Evolutionary conservation across 1,140 invertebrate genomes (phyloP).

Genomic region (Bombus difficillimus): DNA sequence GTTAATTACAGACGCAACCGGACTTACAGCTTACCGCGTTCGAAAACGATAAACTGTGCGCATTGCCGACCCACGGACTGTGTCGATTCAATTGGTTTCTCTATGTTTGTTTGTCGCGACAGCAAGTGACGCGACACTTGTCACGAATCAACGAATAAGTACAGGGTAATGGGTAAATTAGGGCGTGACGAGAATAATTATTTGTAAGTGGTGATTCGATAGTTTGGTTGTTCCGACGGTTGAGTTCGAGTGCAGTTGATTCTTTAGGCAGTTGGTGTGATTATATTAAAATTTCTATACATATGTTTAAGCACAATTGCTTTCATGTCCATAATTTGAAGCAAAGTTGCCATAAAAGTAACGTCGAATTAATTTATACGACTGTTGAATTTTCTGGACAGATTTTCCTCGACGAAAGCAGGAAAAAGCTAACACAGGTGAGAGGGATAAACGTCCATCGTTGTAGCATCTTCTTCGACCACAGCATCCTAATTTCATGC

Average conservation of each 20-base stretch:
- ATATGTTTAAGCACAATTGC: too few relatives aligned
- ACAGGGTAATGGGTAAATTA: background rate
- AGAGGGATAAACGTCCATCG: too few relatives aligned
- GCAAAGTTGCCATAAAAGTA: too few relatives aligned
- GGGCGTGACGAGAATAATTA: background rate
- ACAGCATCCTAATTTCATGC: too few relatives aligned
- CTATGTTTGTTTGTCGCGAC: background rate
- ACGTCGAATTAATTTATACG: too few relatives aligned
- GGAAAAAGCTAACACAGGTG: too few relatives aligned
- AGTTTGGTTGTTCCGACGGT: background rate
- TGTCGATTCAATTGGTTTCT: background rate
- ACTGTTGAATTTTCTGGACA: too few relatives aligned
- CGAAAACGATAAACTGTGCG: constrained; percentile 1
- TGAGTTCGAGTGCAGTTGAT: background rate
- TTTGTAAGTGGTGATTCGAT: background rate
- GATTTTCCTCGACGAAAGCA: too few relatives aligned
- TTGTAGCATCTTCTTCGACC: too few relatives aligned
- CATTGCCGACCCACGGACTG: background rate
- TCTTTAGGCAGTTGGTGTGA: too few relatives aligned
- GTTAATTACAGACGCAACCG: constrained; percentile 62
- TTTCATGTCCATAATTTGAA: too few relatives aligned
- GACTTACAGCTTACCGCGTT: constrained; percentile 5
- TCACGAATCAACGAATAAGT: background rate
- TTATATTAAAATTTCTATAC: too few relatives aligned
- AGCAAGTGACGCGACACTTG: background rate